phyloP scores from a whole-genome alignment of 2,113 vertebrate genomes.

The Python bivittatus region DNA sequence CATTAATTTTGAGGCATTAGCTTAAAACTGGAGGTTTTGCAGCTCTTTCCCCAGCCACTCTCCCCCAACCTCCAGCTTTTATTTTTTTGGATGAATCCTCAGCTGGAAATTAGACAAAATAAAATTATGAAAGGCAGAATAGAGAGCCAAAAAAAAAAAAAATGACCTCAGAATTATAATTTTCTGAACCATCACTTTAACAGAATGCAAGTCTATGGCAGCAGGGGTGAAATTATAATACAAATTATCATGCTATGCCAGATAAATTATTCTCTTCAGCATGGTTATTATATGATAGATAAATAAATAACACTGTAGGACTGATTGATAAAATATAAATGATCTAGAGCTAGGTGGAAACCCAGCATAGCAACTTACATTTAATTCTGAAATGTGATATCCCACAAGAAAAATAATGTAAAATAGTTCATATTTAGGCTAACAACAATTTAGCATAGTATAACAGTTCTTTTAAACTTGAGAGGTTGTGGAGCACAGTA shows the following conservation, averaged over 20 bases:
- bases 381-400: conserved; percentile 74
- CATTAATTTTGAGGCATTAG: conserved; percentile 6
- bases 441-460: conserved; percentile 40
- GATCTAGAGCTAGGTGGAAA: conserved; percentile 77
- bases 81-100: conserved; percentile 57
- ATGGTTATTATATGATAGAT: conserved; percentile 80
- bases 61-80: conserved; percentile 47
- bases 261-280: conserved; percentile 80
- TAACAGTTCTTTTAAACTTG: conserved; percentile 33
- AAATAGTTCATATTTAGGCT: conserved; percentile 51
- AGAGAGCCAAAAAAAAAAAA: conserved; percentile 66
- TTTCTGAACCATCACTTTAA: conserved; percentile 77
- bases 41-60: conserved; percentile 9
- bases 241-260: conserved; percentile 80
- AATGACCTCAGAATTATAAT: conserved; percentile 80
- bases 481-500: conserved; percentile 16
- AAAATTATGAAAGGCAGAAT: conserved; percentile 75
- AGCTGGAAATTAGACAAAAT: conserved; percentile 60
- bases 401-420: conserved; percentile 62
- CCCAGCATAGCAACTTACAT: conserved; percentile 64
- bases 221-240: conserved; percentile 78
- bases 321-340: conserved; percentile 81
- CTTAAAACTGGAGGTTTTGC: conserved; percentile 31
- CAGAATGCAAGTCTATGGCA: conserved; percentile 75
- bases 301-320: conserved; percentile 80